Evolutionary conservation across 1,140 invertebrate species (phyloP).

Genomic region (Drosophila trapezifrons): DNA sequence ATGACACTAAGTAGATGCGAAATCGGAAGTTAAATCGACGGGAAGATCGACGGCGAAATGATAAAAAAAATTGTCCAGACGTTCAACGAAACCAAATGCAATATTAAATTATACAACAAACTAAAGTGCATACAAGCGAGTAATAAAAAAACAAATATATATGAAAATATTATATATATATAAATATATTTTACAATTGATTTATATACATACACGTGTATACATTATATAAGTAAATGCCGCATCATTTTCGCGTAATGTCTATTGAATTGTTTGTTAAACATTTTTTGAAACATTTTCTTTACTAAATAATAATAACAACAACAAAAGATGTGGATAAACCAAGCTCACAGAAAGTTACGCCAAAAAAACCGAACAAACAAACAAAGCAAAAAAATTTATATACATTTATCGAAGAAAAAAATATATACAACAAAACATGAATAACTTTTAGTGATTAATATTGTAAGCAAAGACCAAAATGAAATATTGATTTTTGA

Average conservation of each 20-base stretch:
- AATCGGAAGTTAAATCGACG: constrained; percentile 20
- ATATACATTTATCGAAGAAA: constrained; percentile 62
- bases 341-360: constrained; percentile 63
- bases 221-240: constrained; percentile 72
- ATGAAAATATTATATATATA: constrained; percentile 30
- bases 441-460: constrained; percentile 60
- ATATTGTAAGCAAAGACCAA: constrained; percentile 68
- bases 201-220: constrained; percentile 54
- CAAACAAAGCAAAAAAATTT: constrained; percentile 51
- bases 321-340: neutral
- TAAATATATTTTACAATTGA: constrained; percentile 68
- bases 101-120: constrained; percentile 80
- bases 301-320: constrained; percentile 48
- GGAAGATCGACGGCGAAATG: constrained; percentile 25
- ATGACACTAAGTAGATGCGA: constrained; percentile 58
- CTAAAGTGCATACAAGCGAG: constrained; percentile 38
- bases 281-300: constrained; percentile 73
- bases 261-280: constrained; percentile 74
- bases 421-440: constrained; percentile 52
- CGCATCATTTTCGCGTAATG: constrained; percentile 70
- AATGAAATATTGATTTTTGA: constrained; percentile 53
- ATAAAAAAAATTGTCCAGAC: constrained; percentile 76
- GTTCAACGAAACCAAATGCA: constrained; percentile 82
- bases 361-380: constrained; percentile 31
- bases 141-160: constrained; percentile 15